phyloP scores from a whole-genome alignment of 2,797 vertebrate species.

The Vultur gryphus region DNA sequence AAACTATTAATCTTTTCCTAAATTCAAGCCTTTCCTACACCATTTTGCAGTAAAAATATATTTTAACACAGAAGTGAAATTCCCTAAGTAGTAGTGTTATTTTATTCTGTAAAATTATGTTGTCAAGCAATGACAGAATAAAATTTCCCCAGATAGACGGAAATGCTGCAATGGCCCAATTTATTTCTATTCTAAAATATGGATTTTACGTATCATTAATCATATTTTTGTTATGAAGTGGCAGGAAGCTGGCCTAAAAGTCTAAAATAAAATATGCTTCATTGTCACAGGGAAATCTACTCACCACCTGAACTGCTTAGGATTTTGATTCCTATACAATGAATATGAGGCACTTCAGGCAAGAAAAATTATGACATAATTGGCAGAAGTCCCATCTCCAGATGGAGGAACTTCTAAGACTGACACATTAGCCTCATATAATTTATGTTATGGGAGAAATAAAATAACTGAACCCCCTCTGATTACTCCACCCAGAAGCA shows the following conservation, averaged over 20 bases:
- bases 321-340: slow-evolving; percentile 37
- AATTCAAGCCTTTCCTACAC: neutral
- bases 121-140: slow-evolving; percentile 24
- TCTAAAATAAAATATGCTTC: slow-evolving; percentile 15
- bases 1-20: neutral
- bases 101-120: slow-evolving; percentile 29
- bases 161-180: neutral
- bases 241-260: slow-evolving; percentile 43
- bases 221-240: slow-evolving; percentile 25
- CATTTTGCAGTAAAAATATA: neutral
- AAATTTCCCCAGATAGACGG: slow-evolving; percentile 18
- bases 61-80: neutral
- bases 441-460: slow-evolving; percentile 58
- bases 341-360: slow-evolving; percentile 41
- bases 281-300: slow-evolving; percentile 21
- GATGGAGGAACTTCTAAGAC: slow-evolving; percentile 57
- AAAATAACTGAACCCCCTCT: slow-evolving; percentile 10
- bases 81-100: neutral
- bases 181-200: slow-evolving; percentile 19
- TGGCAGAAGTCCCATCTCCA: slow-evolving; percentile 62
- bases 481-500: slow-evolving; percentile 35
- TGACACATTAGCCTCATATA: slow-evolving; percentile 17
- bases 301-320: slow-evolving; percentile 40
- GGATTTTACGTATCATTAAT: slow-evolving; percentile 31
- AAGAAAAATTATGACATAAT: slow-evolving; percentile 53